These are phyloP conservation scores for Sphinx pinastri DNA, from an alignment of 2,888 invertebrate species.

Conservation along the genomic window DNA sequence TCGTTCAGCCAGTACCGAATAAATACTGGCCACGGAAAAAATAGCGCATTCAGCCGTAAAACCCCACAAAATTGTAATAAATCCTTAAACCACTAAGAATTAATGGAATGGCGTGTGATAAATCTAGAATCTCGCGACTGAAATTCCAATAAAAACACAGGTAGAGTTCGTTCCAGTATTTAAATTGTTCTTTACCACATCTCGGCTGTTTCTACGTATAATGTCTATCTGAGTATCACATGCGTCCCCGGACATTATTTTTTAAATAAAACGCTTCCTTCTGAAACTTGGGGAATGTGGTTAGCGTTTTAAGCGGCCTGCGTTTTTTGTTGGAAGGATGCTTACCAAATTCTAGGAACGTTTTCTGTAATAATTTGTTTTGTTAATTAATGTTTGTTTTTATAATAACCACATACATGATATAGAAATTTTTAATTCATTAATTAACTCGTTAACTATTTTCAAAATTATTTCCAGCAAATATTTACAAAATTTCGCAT, in stretches of 20 bases:
- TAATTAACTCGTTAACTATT: too few species aligned
- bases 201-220: constrained; percentile 50
- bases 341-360: too few species aligned
- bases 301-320: constrained; percentile 34
- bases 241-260: constrained; percentile 74
- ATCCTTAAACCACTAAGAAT: constrained; percentile 28
- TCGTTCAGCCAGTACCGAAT: not conserved
- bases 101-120: constrained; percentile 26
- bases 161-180: constrained; percentile 47
- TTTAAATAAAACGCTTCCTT: constrained; percentile 74
- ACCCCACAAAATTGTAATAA: constrained; percentile 17
- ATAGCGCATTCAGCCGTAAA: constrained; percentile 9
- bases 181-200: constrained; percentile 55
- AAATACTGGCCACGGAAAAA: not conserved
- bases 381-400: too few species aligned
- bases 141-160: constrained; percentile 21
- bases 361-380: too few species aligned
- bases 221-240: constrained; percentile 58
- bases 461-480: too few species aligned
- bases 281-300: constrained; percentile 48
- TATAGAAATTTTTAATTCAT: too few species aligned
- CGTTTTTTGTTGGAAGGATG: not conserved
- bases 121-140: constrained; percentile 16
- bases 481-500: too few species aligned
- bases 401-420: too few species aligned